Evolutionary conservation across 2,888 invertebrate species (phyloP).

Genomic region (Sphaerophoria taeniata): DNA sequence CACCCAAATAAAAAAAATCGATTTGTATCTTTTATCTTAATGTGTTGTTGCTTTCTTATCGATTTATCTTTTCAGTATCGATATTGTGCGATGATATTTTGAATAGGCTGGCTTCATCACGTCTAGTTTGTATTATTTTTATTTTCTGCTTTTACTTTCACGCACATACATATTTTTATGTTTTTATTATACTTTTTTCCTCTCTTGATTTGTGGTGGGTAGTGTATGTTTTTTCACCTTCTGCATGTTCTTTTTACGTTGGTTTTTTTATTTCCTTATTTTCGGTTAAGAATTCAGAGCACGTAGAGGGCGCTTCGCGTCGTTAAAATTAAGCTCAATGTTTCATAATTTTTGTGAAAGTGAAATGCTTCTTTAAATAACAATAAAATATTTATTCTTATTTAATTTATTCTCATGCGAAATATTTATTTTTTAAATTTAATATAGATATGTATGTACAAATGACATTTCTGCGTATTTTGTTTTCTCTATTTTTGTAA

Average conservation of each 20-base stretch:
- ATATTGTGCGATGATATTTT: slow-evolving; percentile 52
- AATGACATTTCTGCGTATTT: background rate
- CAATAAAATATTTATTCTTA: too few species aligned
- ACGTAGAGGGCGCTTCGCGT: too few species aligned
- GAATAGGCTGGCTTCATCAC: slow-evolving; percentile 40
- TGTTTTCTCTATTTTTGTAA: slow-evolving; percentile 10
- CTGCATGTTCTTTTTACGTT: slow-evolving; percentile 17
- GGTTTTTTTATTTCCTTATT: background rate
- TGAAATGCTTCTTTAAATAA: too few species aligned
- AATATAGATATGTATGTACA: too few species aligned
- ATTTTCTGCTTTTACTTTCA: slow-evolving; percentile 12
- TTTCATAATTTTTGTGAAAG: too few species aligned
- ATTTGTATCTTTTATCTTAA: slow-evolving; percentile 52
- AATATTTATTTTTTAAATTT: too few species aligned
- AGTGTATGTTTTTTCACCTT: background rate
- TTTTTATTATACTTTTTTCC: background rate
- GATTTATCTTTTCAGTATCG: slow-evolving; percentile 53
- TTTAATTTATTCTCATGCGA: too few species aligned
- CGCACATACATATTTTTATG: background rate
- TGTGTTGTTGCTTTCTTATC: slow-evolving; percentile 46
- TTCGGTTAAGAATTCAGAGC: too few species aligned
- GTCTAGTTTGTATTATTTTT: background rate
- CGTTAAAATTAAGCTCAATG: too few species aligned
- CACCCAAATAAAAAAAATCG: slow-evolving; percentile 1
- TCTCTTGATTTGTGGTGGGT: background rate